phyloP scores from a whole-genome alignment of 2,113 vertebrate genomes.

The Mustelus asterias region DNA sequence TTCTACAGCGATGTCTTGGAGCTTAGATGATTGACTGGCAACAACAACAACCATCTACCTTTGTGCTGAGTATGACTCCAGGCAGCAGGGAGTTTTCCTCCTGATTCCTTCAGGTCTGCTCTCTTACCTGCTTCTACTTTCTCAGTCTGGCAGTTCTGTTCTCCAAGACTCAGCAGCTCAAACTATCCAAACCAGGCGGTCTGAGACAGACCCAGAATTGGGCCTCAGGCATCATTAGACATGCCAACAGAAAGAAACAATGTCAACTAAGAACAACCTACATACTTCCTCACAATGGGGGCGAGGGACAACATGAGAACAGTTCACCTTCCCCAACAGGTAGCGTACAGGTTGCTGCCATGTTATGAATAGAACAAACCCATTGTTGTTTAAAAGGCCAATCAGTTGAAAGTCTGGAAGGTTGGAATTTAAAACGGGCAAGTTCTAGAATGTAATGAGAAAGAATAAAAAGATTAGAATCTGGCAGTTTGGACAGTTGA shows the following conservation, averaged over 20 bases:
- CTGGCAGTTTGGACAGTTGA: slow-evolving; percentile 11
- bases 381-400: not conserved
- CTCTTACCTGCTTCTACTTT: too few relatives aligned
- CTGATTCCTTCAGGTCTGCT: too few relatives aligned
- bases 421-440: not conserved
- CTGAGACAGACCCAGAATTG: not conserved
- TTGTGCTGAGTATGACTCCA: too few relatives aligned
- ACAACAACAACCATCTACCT: too few relatives aligned
- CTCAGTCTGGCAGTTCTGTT: not conserved
- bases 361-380: not conserved
- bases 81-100: too few relatives aligned
- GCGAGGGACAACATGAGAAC: too few relatives aligned
- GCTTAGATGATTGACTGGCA: too few relatives aligned
- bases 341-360: not conserved
- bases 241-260: not conserved
- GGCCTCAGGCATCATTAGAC: not conserved
- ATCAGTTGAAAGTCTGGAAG: not conserved
- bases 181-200: not conserved
- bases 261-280: not conserved
- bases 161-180: not conserved
- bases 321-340: not conserved
- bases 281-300: not conserved
- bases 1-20: too few relatives aligned
- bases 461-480: not conserved
- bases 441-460: not conserved